Percentiles rank a stretch among this genome's conserved stretches.
These are phyloP conservation scores for Dasysyrphus albostriatus DNA, from an alignment of 2,888 invertebrate species.

Conservation along the genomic window DNA sequence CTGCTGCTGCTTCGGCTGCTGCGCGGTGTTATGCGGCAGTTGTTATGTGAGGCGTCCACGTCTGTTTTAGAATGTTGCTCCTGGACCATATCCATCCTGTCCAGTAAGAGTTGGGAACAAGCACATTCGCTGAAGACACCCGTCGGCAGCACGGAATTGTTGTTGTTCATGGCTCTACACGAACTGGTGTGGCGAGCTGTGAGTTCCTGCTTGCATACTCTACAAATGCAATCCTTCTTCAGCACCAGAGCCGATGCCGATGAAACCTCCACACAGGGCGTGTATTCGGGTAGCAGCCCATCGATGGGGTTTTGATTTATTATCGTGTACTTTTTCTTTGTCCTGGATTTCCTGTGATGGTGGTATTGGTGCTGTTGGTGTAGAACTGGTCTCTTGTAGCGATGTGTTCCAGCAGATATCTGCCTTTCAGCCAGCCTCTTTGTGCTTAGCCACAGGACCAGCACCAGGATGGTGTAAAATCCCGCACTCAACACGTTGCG, in stretches of 20 bases:
- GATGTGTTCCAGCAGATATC: conserved; percentile 63
- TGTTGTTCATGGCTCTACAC: conserved; percentile 89
- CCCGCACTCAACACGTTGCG: conserved; percentile 90
- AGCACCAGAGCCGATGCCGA: conserved; percentile 76
- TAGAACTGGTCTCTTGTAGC: conserved; percentile 69
- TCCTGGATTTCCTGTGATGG: conserved; percentile 82
- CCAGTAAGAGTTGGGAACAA: conserved; percentile 73
- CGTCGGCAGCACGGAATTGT: conserved; percentile 77
- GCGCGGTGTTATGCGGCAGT: conserved; percentile 78
- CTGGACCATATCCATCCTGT: conserved; percentile 77
- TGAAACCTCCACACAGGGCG: conserved; percentile 64
- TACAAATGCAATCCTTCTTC: conserved; percentile 84
- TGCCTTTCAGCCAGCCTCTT: conserved; percentile 73
- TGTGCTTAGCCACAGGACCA: conserved; percentile 80
- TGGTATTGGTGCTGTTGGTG: conserved; percentile 78
- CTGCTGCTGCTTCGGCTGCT: conserved; percentile 83
- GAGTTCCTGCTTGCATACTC: conserved; percentile 88
- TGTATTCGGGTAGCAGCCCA: conserved; percentile 61
- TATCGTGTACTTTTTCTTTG: conserved; percentile 80
- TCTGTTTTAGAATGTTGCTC: conserved; percentile 63
- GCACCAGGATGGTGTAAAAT: conserved; percentile 87
- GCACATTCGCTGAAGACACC: conserved; percentile 76
- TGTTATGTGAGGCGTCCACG: conserved; percentile 51
- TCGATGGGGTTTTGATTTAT: conserved; percentile 72
- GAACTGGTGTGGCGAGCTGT: conserved; percentile 87